Conservation (phyloP, 2,888 invertebrate genomes). For the Byasa hedistus region DNA sequence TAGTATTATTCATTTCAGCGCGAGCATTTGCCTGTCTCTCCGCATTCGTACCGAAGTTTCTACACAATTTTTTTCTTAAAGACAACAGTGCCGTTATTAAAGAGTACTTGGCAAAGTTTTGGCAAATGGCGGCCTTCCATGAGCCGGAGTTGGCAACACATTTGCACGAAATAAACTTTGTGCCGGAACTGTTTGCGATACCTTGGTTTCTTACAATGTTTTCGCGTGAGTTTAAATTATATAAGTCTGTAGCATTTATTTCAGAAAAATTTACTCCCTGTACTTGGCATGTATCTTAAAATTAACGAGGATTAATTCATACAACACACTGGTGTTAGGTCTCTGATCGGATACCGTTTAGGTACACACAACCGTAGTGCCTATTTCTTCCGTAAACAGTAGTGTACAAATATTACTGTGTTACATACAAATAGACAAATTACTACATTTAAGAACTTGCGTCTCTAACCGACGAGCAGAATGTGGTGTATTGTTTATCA, state of each 20-base stretch:
- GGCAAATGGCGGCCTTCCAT: constrained; percentile 96
- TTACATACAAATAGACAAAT: too few relatives aligned
- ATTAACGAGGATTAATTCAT: too few relatives aligned
- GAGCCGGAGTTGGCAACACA: constrained; percentile 96
- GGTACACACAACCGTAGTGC: too few relatives aligned
- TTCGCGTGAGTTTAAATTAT: constrained; percentile 87
- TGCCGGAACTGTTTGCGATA: constrained; percentile 98
- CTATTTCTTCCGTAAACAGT: too few relatives aligned
- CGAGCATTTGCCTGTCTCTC: constrained; percentile 97
- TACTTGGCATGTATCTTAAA: too few relatives aligned
- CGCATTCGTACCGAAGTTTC: constrained; percentile 96
- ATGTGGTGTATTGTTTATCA: background rate
- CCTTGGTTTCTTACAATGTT: constrained; percentile 99
- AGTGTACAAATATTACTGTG: too few relatives aligned
- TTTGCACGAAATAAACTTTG: constrained; percentile 94
- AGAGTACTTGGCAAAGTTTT: constrained; percentile 98
- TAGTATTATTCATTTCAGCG: constrained; percentile 81
- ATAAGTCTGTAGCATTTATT: background rate
- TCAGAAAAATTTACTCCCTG: too few relatives aligned
- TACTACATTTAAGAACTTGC: too few relatives aligned
- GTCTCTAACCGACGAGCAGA: background rate
- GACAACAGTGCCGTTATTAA: constrained; percentile 98
- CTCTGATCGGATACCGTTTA: too few relatives aligned
- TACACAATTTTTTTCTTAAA: constrained; percentile 97
- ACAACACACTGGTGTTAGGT: too few relatives aligned